Percentiles rank a stretch among this genome's conserved stretches.
phyloP scores from a whole-genome alignment of 2,888 invertebrate species.

The Salticus scenicus region DNA sequence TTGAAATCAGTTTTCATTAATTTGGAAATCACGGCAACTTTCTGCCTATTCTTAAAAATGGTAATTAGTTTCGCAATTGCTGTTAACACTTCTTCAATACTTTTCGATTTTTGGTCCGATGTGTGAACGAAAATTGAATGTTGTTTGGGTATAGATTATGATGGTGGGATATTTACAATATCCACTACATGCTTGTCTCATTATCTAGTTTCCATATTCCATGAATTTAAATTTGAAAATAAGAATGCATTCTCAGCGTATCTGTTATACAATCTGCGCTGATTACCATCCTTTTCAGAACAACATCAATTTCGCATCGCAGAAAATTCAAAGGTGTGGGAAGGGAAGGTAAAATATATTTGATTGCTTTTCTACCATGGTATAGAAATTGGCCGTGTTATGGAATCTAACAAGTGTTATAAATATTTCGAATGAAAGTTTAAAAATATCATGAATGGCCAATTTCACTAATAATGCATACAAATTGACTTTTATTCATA shows the following conservation, averaged over 20 bases:
- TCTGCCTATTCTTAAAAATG: conserved; percentile 61
- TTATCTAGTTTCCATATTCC: conserved; percentile 25
- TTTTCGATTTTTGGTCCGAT: conserved; percentile 46
- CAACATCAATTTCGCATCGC: conserved; percentile 1
- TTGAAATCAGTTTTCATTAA: conserved; percentile 66
- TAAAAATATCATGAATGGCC: too few species aligned
- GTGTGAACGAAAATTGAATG: conserved; percentile 21
- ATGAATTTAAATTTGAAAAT: conserved; percentile 22
- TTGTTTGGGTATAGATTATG: conserved; percentile 21
- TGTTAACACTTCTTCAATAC: conserved; percentile 62
- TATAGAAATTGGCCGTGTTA: not conserved
- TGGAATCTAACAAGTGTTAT: not conserved
- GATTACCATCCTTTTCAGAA: conserved; percentile 6
- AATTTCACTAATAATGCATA: not conserved
- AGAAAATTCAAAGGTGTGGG: not conserved
- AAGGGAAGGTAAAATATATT: not conserved
- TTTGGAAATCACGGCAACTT: conserved; percentile 54
- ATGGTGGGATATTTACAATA: not conserved
- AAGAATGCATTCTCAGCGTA: not conserved
- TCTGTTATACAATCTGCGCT: not conserved
- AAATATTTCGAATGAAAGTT: not conserved
- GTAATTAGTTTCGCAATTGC: conserved; percentile 60
- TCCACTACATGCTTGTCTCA: conserved; percentile 20
- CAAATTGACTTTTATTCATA: not conserved
- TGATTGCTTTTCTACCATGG: not conserved